Conservation (phyloP, 2,113 vertebrate genomes). For the Aptenodytes forsteri region DNA sequence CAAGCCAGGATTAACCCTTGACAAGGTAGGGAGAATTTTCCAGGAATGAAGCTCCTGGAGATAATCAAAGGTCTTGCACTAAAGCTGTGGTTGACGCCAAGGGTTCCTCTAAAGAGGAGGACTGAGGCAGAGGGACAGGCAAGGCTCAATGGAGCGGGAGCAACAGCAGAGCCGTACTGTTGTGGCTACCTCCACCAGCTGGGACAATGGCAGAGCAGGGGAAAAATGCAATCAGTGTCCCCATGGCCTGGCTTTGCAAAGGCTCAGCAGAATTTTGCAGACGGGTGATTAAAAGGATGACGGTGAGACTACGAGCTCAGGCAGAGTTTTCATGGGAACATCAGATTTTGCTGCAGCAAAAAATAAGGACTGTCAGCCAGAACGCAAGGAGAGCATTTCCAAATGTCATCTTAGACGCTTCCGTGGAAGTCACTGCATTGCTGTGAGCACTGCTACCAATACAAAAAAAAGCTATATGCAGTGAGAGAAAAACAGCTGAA, state of each 20-base stretch:
- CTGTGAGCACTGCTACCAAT: not conserved
- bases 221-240: not conserved
- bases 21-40: not conserved
- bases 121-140: not conserved
- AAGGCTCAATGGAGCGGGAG: not conserved
- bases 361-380: not conserved
- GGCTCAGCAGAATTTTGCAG: not conserved
- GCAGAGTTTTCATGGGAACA: not conserved
- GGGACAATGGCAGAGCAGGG: not conserved
- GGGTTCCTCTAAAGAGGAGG: not conserved
- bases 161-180: fast-evolving
- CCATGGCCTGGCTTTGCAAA: not conserved
- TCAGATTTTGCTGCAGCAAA: not conserved
- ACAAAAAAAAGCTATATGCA: not conserved
- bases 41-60: not conserved
- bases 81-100: not conserved
- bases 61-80: not conserved
- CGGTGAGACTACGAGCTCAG: not conserved
- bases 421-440: not conserved
- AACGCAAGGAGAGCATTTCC: not conserved
- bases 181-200: not conserved
- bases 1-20: not conserved
- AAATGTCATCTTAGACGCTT: not conserved
- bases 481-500: not conserved
- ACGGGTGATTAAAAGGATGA: not conserved